phyloP scores from a whole-genome alignment of 1,140 invertebrate genomes.

The Drosophila takahashii region DNA sequence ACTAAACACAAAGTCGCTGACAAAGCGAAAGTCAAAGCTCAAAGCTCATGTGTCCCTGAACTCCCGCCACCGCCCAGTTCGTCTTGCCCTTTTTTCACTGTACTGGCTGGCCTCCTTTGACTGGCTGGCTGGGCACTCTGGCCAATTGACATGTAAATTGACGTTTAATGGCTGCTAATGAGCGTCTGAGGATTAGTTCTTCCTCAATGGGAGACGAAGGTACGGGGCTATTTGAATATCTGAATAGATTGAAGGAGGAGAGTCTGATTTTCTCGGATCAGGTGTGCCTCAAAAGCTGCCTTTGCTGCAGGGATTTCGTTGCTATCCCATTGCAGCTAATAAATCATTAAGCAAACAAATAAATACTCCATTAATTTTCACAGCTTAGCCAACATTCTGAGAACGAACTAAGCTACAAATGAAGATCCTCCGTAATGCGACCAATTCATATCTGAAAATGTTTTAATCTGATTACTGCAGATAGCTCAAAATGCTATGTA shows the following conservation, averaged over 20 bases:
- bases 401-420: slow-evolving; percentile 26
- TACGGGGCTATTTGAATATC: slow-evolving; percentile 51
- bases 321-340: slow-evolving; percentile 52
- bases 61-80: background rate
- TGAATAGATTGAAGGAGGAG: slow-evolving; percentile 29
- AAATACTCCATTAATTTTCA: slow-evolving; percentile 80
- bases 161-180: slow-evolving; percentile 83
- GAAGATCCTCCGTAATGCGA: slow-evolving; percentile 60
- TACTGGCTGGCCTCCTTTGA: slow-evolving; percentile 29
- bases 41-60: slow-evolving; percentile 62
- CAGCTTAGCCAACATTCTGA: slow-evolving; percentile 57
- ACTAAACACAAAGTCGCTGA: slow-evolving; percentile 71
- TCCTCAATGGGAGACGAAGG: slow-evolving; percentile 7
- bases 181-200: slow-evolving; percentile 79
- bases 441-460: slow-evolving; percentile 75
- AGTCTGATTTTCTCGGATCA: slow-evolving; percentile 3
- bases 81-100: slow-evolving; percentile 11
- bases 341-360: slow-evolving; percentile 80
- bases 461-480: slow-evolving; percentile 70
- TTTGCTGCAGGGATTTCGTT: slow-evolving; percentile 15
- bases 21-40: slow-evolving; percentile 64
- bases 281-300: slow-evolving; percentile 20
- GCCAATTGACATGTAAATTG: slow-evolving; percentile 84
- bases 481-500: slow-evolving; percentile 60
- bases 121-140: slow-evolving; percentile 44